A percentile compares a stretch with the other conserved stretches of the same genome.
Conservation (phyloP, 2,888 invertebrate genomes). For the Tetrapedia diversipes region DNA sequence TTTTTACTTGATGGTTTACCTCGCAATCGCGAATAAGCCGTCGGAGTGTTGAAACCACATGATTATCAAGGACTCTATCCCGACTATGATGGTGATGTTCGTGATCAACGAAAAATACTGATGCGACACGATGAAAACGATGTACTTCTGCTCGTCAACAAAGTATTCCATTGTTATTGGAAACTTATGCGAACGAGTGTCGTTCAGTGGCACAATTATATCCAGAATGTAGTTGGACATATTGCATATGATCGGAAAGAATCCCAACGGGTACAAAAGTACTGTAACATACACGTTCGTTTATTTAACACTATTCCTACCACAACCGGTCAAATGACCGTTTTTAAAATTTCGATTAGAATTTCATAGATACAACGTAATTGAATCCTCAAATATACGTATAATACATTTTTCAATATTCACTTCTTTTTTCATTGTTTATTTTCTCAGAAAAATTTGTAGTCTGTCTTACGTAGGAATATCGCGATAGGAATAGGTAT, state of each 20-base stretch:
- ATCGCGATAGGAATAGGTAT: too few species aligned
- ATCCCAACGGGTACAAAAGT: neutral
- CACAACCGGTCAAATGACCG: too few species aligned
- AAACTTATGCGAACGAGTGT: neutral
- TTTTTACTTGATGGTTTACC: too few species aligned
- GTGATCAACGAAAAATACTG: neutral
- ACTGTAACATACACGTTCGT: conserved; percentile 20
- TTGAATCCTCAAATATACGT: too few species aligned
- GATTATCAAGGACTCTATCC: neutral
- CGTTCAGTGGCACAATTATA: conserved; percentile 18
- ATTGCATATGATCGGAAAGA: neutral
- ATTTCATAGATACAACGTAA: too few species aligned
- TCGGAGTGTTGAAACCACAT: conserved; percentile 16
- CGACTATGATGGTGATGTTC: neutral
- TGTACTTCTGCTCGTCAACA: conserved; percentile 11
- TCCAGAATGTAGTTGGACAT: neutral
- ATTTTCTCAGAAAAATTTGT: too few species aligned
- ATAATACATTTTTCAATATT: too few species aligned
- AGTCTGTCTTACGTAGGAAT: too few species aligned
- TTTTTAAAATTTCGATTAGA: too few species aligned
- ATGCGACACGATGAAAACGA: neutral
- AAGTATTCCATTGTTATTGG: conserved; percentile 1
- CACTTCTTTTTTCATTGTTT: too few species aligned
- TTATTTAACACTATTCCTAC: too few species aligned
- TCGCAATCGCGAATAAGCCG: conserved; percentile 31